phyloP scores from a whole-genome alignment of 1,140 invertebrate genomes.

The Mylabris phalerata region DNA sequence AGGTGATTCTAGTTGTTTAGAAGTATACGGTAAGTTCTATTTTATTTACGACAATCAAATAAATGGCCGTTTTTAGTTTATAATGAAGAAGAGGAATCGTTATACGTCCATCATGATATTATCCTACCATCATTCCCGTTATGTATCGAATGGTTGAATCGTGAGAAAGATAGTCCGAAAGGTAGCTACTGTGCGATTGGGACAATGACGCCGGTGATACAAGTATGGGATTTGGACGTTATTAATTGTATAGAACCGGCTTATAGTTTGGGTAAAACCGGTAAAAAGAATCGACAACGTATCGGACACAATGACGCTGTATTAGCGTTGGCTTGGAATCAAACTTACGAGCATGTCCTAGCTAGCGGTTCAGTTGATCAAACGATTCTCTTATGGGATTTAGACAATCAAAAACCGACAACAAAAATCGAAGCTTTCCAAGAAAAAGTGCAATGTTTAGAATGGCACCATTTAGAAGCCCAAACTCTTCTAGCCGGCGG shows the following conservation, averaged over 20 bases:
- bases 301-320: slow-evolving; percentile 87
- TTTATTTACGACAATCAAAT: background rate
- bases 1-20: slow-evolving; percentile 74
- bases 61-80: slow-evolving; percentile 61
- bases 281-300: slow-evolving; percentile 62
- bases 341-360: slow-evolving; percentile 67
- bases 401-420: slow-evolving; percentile 67
- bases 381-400: slow-evolving; percentile 88
- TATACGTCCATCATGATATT: slow-evolving; percentile 93
- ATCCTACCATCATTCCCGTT: slow-evolving; percentile 81
- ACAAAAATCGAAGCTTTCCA: slow-evolving; percentile 67
- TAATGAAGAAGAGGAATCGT: slow-evolving; percentile 78
- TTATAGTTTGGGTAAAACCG: slow-evolving; percentile 69
- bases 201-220: slow-evolving; percentile 83
- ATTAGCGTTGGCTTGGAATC: slow-evolving; percentile 87
- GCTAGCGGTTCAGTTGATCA: slow-evolving; percentile 89
- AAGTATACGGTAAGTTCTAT: slow-evolving; percentile 69
- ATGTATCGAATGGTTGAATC: slow-evolving; percentile 87
- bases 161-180: slow-evolving; percentile 59
- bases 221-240: slow-evolving; percentile 93
- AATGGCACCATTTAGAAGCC: slow-evolving; percentile 80
- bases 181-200: slow-evolving; percentile 89
- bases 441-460: slow-evolving; percentile 78
- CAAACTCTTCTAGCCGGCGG: slow-evolving; percentile 70
- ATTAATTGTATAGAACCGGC: slow-evolving; percentile 83